Evolutionary conservation across 1,140 invertebrate genomes (phyloP).

Genomic region (Spodoptera frugiperda): DNA sequence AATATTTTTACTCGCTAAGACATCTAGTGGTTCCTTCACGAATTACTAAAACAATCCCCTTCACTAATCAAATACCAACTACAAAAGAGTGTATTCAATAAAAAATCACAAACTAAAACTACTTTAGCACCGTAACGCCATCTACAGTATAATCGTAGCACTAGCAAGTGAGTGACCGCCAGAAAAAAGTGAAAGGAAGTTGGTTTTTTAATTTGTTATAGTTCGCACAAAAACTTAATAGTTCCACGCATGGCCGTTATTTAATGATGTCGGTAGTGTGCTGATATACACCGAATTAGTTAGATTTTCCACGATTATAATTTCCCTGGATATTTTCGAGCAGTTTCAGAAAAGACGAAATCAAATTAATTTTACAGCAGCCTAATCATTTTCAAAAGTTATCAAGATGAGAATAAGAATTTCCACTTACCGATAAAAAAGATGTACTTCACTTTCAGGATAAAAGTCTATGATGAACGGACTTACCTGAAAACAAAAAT

Average conservation of each 20-base stretch:
- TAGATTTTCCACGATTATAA: no score
- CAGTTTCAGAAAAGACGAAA: no score
- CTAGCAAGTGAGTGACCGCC: conserved; percentile 6
- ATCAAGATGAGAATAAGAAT: no score
- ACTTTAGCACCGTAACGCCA: conserved; percentile 3
- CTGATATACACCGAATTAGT: background rate
- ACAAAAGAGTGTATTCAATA: background rate
- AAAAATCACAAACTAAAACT: background rate
- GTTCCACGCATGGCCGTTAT: background rate
- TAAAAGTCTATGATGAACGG: background rate
- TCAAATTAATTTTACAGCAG: no score
- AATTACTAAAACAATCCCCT: background rate
- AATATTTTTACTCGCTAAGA: no score
- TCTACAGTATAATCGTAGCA: background rate
- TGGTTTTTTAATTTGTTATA: conserved; percentile 7
- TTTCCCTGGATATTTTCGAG: no score
- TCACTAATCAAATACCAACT: background rate
- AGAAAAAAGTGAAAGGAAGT: conserved; percentile 43
- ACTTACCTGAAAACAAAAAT: conserved; percentile 1
- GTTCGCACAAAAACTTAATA: background rate
- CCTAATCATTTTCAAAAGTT: no score
- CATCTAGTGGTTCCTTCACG: background rate
- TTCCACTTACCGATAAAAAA: no score
- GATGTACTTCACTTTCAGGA: no score
- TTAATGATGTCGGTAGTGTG: conserved; percentile 36